A percentile compares a stretch with the other conserved stretches of the same genome.
Conservation (phyloP, 2,797 vertebrate genomes). For the Cyprinella venusta region DNA sequence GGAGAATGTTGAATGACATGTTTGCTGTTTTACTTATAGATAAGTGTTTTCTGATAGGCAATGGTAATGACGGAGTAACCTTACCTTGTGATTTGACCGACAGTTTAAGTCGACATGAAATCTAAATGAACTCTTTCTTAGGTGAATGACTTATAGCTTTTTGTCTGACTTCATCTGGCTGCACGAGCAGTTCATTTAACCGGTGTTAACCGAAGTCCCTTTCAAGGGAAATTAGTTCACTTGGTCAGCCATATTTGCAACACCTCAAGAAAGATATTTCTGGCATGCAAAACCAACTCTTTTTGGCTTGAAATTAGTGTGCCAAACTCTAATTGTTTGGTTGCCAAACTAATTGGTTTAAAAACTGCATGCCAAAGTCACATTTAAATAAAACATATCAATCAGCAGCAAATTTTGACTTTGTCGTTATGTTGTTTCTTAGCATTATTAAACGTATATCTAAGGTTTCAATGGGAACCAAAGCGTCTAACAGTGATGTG, state of each 20-base stretch:
- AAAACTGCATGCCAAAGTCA: not conserved
- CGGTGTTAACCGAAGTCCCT: not conserved
- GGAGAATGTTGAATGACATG: constrained; percentile 4
- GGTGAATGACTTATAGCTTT: not conserved
- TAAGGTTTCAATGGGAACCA: no score
- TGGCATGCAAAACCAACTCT: not conserved
- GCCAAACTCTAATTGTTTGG: not conserved
- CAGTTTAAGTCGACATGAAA: not conserved
- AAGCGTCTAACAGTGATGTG: not conserved
- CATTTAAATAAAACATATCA: not conserved
- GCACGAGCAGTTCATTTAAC: not conserved
- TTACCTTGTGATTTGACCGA: not conserved
- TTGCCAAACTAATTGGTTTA: not conserved
- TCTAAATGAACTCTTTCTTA: not conserved
- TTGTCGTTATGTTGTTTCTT: no score
- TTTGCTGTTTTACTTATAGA: not conserved
- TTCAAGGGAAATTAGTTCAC: not conserved
- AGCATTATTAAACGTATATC: not conserved
- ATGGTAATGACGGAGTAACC: not conserved
- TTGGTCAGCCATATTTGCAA: not conserved
- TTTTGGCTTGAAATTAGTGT: not conserved
- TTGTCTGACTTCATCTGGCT: not conserved
- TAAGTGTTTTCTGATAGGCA: not conserved
- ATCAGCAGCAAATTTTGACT: not conserved
- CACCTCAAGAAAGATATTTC: not conserved